These are phyloP conservation scores for Hermaeophaga mercurialis DNA, from an alignment of 2,888 invertebrate genomes.

Conservation along the genomic window DNA sequence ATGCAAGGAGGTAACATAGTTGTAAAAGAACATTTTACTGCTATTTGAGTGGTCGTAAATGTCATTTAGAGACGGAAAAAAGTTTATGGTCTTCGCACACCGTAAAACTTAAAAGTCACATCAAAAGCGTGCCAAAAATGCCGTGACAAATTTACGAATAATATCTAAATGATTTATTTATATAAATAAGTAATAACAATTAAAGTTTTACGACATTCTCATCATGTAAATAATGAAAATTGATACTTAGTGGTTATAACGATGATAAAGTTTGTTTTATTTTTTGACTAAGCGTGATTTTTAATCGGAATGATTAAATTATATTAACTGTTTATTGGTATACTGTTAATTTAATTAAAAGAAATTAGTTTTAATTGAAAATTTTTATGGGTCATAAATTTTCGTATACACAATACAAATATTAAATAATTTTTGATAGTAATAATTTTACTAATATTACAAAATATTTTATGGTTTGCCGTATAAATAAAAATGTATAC, in stretches of 20 bases:
- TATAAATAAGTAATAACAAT: slow-evolving; percentile 42
- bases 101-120: slow-evolving; percentile 47
- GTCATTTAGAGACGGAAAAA: slow-evolving; percentile 57
- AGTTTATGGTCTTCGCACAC: slow-evolving; percentile 51
- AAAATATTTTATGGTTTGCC: background rate
- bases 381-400: slow-evolving; percentile 7
- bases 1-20: slow-evolving; percentile 54
- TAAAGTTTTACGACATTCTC: slow-evolving; percentile 40
- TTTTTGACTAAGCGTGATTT: slow-evolving; percentile 4
- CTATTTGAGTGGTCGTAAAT: slow-evolving; percentile 65
- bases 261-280: slow-evolving; percentile 8
- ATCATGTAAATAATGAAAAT: slow-evolving; percentile 14
- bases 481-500: background rate
- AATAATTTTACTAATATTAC: background rate
- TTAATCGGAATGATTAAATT: slow-evolving; percentile 18
- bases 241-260: slow-evolving; percentile 6
- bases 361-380: slow-evolving; percentile 7
- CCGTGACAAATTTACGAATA: slow-evolving; percentile 49
- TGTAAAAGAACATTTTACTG: slow-evolving; percentile 64
- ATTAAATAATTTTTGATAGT: background rate
- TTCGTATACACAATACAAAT: background rate
- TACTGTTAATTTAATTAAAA: slow-evolving; percentile 24
- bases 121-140: slow-evolving; percentile 46
- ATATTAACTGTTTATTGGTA: slow-evolving; percentile 8
- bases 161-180: slow-evolving; percentile 48